Evolutionary conservation across 2,888 invertebrate genomes (phyloP), one percentile per base, ranked within the genome.

Genomic region (Orthonevra nobilis): DNA sequence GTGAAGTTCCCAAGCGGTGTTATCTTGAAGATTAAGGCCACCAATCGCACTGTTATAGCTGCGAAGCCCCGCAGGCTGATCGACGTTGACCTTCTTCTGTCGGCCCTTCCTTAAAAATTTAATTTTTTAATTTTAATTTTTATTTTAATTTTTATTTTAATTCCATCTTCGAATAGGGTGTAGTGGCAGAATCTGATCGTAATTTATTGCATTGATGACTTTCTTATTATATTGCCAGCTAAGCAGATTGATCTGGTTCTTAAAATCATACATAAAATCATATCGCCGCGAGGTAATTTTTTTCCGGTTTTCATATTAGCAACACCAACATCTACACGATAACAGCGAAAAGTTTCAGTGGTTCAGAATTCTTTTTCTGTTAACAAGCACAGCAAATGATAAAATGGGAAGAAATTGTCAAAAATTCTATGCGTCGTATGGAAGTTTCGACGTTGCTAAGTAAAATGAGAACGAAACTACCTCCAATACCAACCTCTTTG

Each of bases 301-400:
- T 30, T 38, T 38, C 38, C 19, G 38, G 38, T 38, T 17, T 38
- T 38, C 38, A 38, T 17, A 19, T 38, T 17, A 38, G 38, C 12
- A 38, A n/a, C 38, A 17, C 38, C 17, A 38, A 4, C n/a, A 38
- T 15, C 38, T 17, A 38, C 38, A 17, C n/a, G 38, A 38, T 54
- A 23, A 34, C 50, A 28, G 32, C 32, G 32, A 34, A 54, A 12
- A 54, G 34, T 54, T 54, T 23, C 54, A 54, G 36, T 34, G 12
- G 10, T 20, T 14, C 34, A 34, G 23, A 54, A 36, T 38, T 1
- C 0, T 3, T 32, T 32, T 32, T 17, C 15, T 36, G 36, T 15
- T 15, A 15, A 20, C 34, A 34, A 32, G n/a, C 52, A 34, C 9
- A 52, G 19, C 15, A 52, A 30, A 23, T 50, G 50, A 15, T 50